Percentiles rank a stretch among this genome's conserved stretches.
These are phyloP conservation scores for Xiphorhynchus elegans DNA, from an alignment of 2,113 vertebrate genomes.

Conservation along the genomic window DNA sequence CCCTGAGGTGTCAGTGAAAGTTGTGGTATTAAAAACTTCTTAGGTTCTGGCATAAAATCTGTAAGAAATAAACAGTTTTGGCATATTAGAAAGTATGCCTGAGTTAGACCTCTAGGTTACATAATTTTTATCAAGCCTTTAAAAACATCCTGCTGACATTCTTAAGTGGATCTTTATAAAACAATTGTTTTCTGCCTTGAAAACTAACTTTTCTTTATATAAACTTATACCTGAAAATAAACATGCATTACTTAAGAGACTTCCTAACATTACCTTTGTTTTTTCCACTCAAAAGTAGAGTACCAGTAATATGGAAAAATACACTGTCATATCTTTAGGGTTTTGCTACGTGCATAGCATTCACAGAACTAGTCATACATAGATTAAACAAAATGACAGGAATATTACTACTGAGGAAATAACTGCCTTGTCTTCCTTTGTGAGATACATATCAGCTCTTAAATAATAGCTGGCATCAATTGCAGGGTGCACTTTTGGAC, in stretches of 20 bases:
- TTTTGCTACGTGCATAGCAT: background rate
- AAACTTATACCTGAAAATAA: background rate
- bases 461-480: background rate
- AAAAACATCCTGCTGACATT: background rate
- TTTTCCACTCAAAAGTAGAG: background rate
- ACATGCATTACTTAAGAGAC: background rate
- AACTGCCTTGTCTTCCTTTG: background rate
- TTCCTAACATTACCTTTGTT: background rate
- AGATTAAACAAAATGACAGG: background rate
- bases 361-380: background rate
- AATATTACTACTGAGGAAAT: background rate
- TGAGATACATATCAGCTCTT: background rate
- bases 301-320: background rate
- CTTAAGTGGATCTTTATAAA: background rate
- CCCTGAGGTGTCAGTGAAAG: background rate
- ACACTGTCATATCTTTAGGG: background rate
- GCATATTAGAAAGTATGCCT: background rate
- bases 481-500: background rate
- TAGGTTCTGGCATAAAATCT: background rate
- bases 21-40: background rate
- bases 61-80: background rate
- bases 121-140: background rate
- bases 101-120: background rate
- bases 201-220: background rate
- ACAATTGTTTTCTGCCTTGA: background rate